These are phyloP conservation scores for Nomada ruficornis DNA, from an alignment of 2,888 invertebrate genomes.

Conservation along the genomic window DNA sequence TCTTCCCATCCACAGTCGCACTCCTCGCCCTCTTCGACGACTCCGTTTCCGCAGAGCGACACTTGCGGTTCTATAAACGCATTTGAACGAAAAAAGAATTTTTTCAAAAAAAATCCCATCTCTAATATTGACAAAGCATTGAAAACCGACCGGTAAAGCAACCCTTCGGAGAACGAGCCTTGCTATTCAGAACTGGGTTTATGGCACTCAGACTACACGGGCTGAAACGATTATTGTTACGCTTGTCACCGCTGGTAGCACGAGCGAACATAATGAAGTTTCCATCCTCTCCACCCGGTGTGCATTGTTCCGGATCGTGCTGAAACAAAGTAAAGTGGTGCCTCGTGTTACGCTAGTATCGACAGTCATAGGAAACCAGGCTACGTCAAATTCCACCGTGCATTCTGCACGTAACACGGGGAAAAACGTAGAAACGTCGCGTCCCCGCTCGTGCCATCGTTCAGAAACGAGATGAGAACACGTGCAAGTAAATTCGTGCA, in stretches of 20 bases:
- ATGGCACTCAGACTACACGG: conserved; percentile 97
- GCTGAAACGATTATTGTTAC: conserved; percentile 97
- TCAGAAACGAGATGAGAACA: background rate
- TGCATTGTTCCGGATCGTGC: conserved; percentile 98
- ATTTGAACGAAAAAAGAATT: background rate
- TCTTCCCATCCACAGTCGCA: conserved; percentile 99
- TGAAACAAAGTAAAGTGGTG: conserved; percentile 82
- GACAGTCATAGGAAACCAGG: conserved; percentile 41
- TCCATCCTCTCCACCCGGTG: conserved; percentile 97
- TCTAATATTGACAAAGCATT: background rate
- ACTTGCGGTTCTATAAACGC: conserved; percentile 91
- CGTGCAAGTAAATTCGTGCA: conserved; percentile 3
- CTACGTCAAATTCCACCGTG: conserved; percentile 10
- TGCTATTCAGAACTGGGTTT: conserved; percentile 95
- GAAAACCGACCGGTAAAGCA: conserved; percentile 93
- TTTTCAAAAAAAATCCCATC: no score
- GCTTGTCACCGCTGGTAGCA: conserved; percentile 98
- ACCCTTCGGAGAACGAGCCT: conserved; percentile 95
- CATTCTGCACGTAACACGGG: background rate
- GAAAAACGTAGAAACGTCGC: background rate
- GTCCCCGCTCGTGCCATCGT: background rate
- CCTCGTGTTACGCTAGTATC: conserved; percentile 47
- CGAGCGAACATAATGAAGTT: conserved; percentile 99
- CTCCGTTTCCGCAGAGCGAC: conserved; percentile 99
- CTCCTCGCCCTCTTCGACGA: conserved; percentile 98